Base-by-base conservation (phyloP, 2,113 vertebrate genomes). In the Bubalus kerabau region DNA sequence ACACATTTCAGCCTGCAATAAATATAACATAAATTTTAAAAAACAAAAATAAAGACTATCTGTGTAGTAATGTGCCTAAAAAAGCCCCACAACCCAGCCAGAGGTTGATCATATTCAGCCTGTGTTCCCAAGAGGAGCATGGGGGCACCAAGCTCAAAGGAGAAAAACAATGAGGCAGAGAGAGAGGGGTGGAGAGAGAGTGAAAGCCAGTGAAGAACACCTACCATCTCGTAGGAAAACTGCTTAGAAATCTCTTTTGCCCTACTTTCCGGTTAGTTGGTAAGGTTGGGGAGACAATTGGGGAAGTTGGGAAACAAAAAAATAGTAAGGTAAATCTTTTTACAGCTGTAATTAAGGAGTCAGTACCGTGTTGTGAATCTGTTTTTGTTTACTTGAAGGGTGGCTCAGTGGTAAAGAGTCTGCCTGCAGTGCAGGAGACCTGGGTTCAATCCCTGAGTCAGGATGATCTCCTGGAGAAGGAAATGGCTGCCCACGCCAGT, bases 241-340 rank as follows among this genome's bases (percentile, higher is more conserved):
- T 36, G 14, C 80, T 19, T 50, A 14, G 17, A 85, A 84, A 85
- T 52, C 26, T 95, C 52, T 57, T 84, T 90, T 60, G 1, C 16
- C 19, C 24, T 28, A 88, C 19, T 59, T 64, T 48, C 30, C 16
- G 6, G 81, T 71, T n/a, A 32, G 32, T 62, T 12, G 26, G 2
- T 60, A n/a, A 40, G n/a, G 10, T 59, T 13, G 3, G 17, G 19
- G 10, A 95, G 48, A 94, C 17, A 90, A 81, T 3, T 48, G 17
- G 16, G 78, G 16, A 52, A 52, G 48, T 13, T 52, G 48, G 24
- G 11, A 84, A 89, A 88, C 36, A 78, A 71, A 85, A 82, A 17
- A 81, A 60, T 62, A 56, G 56, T 30, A 87, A 85, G 52, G 3
- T 40, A 94, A 67, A 84, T n/a, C 28, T 76, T 80, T 87, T 96